These are phyloP conservation scores for Petrosia ficiformis DNA, from an alignment of 37 sponge, comb jelly and placozoan species.

Conservation along the genomic window DNA sequence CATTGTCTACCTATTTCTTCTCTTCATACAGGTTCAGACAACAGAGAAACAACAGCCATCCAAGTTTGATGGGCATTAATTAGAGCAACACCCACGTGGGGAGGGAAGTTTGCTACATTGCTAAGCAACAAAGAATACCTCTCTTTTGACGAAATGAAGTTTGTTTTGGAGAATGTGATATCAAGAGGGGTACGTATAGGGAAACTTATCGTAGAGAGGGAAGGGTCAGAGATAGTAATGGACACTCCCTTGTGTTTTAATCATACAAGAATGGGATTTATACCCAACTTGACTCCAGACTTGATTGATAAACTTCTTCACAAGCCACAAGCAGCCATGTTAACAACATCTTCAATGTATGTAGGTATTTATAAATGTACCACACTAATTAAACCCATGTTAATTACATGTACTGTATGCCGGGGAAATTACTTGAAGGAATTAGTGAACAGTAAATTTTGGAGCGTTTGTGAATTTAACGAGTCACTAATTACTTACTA, in stretches of 20 bases:
- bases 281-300: slow-evolving; percentile 74
- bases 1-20: too few species aligned
- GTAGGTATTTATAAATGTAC: background rate
- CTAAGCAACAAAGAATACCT: too few species aligned
- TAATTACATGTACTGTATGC: too few species aligned
- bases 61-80: slow-evolving; percentile 23
- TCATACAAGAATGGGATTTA: slow-evolving; percentile 64
- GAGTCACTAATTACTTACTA: too few species aligned
- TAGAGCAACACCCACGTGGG: background rate
- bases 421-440: too few species aligned
- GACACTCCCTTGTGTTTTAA: slow-evolving; percentile 76
- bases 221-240: background rate
- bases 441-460: too few species aligned
- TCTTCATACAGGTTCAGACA: background rate
- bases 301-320: slow-evolving; percentile 9
- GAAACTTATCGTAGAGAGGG: slow-evolving; percentile 5
- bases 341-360: slow-evolving; percentile 55
- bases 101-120: too few species aligned
- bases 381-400: background rate
- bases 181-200: slow-evolving; percentile 44
- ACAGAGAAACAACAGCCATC: background rate
- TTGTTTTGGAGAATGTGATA: slow-evolving; percentile 31
- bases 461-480: too few species aligned
- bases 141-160: slow-evolving; percentile 27
- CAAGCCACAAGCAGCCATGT: background rate